These are phyloP conservation scores for Brachymystax lenok DNA, from an alignment of 2,797 vertebrate genomes.

Conservation along the genomic window DNA sequence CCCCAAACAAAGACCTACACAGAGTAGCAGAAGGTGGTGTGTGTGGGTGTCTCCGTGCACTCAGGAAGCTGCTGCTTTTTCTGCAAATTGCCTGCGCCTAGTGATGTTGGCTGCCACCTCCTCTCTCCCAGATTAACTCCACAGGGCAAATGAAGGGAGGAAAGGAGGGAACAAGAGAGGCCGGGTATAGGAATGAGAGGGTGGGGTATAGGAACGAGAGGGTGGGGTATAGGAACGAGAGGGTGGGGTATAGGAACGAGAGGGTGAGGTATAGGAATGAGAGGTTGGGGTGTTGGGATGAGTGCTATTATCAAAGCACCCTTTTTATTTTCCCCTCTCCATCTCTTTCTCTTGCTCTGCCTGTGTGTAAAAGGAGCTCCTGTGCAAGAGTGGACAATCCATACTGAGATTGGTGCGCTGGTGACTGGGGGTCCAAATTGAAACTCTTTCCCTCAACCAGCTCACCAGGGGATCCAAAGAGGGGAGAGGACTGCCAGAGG, in stretches of 20 bases:
- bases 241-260: conserved; percentile 48
- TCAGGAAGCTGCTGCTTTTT: conserved; percentile 53
- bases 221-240: conserved; percentile 35
- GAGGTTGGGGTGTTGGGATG: conserved; percentile 60
- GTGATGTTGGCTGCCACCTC: conserved; percentile 52
- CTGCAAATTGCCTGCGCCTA: conserved; percentile 68
- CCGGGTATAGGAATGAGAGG: conserved; percentile 50
- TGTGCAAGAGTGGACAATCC: conserved; percentile 60
- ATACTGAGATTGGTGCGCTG: conserved; percentile 33
- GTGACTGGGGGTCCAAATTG: too few species aligned
- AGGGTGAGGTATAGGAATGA: conserved; percentile 42
- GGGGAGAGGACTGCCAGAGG: background rate
- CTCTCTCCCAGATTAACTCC: conserved; percentile 76
- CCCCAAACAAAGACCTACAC: conserved; percentile 18
- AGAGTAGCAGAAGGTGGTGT: conserved; percentile 27
- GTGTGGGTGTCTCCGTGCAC: conserved; percentile 27
- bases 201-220: conserved; percentile 43
- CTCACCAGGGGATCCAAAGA: background rate
- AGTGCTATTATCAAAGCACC: conserved; percentile 71
- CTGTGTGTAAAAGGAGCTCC: conserved; percentile 52
- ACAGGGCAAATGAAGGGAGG: conserved; percentile 64
- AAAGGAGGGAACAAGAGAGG: conserved; percentile 35
- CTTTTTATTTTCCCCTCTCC: conserved; percentile 28
- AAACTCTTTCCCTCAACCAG: background rate
- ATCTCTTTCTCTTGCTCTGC: conserved; percentile 40